Evolutionary conservation across 2,113 vertebrate genomes (phyloP).

Genomic region (Nothoprocta pentlandii): DNA sequence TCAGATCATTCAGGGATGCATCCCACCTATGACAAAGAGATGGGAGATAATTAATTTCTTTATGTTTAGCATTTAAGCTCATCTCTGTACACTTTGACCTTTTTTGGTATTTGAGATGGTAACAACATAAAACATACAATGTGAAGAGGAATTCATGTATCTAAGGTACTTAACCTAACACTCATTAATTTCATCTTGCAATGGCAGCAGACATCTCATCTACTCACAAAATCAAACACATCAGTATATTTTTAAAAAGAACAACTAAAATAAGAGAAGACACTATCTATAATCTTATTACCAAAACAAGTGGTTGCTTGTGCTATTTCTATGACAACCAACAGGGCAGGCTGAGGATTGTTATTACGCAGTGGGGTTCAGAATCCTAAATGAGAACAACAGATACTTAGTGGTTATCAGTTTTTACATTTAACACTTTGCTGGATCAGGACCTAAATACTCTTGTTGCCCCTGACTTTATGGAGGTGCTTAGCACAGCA

Average conservation of each 20-base stretch:
- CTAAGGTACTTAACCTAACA: not conserved
- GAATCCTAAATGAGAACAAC: constrained; percentile 37
- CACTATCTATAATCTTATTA: constrained; percentile 36
- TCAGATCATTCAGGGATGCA: constrained; percentile 19
- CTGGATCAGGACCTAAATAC: not conserved
- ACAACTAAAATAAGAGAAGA: constrained; percentile 37
- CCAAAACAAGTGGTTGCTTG: constrained; percentile 48
- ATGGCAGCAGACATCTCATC: not conserved
- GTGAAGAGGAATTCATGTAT: not conserved
- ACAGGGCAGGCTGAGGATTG: not conserved
- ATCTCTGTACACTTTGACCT: not conserved
- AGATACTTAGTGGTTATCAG: not conserved
- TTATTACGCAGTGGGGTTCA: constrained; percentile 24
- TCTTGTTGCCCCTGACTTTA: not conserved
- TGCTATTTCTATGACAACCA: constrained; percentile 66
- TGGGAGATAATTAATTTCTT: not conserved
- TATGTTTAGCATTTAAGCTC: not conserved
- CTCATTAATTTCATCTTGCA: not conserved
- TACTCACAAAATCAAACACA: not conserved
- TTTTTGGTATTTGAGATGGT: not conserved
- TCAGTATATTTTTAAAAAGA: constrained; percentile 11
- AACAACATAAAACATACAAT: not conserved
- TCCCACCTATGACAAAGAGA: constrained; percentile 46
- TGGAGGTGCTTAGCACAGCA: not conserved
- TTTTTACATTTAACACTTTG: not conserved